Conservation (phyloP, 2,113 vertebrate genomes). For the Orthochromis malagaraziensis region DNA sequence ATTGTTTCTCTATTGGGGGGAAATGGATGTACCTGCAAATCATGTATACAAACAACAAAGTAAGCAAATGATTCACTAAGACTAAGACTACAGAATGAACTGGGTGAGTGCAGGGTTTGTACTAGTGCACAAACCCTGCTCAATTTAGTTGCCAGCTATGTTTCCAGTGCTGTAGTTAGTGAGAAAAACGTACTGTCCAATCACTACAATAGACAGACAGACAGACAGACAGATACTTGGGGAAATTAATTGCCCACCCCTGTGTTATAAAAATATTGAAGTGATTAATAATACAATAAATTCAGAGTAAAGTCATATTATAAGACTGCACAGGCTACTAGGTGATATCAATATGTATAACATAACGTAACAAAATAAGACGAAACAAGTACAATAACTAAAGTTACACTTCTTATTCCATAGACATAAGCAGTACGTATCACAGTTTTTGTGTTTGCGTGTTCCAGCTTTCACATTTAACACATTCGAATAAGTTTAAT, state of each 20-base stretch:
- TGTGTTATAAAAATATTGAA: not conserved
- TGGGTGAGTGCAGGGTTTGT: not conserved
- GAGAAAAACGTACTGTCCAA: not conserved
- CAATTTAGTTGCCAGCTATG: not conserved
- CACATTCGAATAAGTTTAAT: not conserved
- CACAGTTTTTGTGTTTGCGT: not conserved
- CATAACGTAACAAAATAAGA: not conserved
- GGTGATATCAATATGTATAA: not conserved
- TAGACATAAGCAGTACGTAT: not conserved
- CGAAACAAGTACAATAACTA: not conserved
- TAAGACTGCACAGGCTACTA: not conserved
- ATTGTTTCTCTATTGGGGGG: not conserved
- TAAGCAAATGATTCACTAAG: not conserved
- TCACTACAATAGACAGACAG: not conserved
- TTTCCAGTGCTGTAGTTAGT: not conserved
- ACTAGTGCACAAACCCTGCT: not conserved
- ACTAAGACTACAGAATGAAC: not conserved
- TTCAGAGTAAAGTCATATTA: not conserved
- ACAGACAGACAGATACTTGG: accelerated
- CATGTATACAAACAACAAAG: not conserved
- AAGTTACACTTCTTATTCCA: not conserved
- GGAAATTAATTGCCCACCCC: not conserved
- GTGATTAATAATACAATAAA: not conserved
- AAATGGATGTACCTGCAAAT: not conserved
- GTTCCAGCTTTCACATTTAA: not conserved